These are phyloP conservation scores for Pterostichus niger DNA, from an alignment of 2,888 invertebrate genomes.

Conservation along the genomic window DNA sequence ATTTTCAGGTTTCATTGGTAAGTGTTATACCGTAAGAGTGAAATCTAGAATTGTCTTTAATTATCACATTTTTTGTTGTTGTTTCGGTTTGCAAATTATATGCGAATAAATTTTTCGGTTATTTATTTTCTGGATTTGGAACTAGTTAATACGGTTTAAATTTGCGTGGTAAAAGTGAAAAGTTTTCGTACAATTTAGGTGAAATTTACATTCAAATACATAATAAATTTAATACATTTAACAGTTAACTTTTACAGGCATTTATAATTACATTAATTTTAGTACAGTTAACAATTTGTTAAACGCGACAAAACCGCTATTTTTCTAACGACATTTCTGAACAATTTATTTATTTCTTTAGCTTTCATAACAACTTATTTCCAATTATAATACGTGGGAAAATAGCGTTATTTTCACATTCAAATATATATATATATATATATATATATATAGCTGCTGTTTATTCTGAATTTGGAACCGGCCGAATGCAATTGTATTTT, in stretches of 20 bases:
- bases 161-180: constrained; percentile 60
- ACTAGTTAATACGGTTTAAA: constrained; percentile 4
- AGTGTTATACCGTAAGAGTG: constrained; percentile 72
- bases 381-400: neutral
- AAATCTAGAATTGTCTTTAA: constrained; percentile 59
- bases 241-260: neutral
- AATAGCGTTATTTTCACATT: neutral
- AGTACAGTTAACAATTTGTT: neutral
- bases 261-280: neutral
- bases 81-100: constrained; percentile 53
- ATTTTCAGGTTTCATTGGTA: constrained; percentile 73
- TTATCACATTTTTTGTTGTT: constrained; percentile 59
- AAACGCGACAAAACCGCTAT: neutral
- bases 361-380: neutral
- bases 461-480: too few species aligned
- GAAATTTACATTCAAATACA: constrained; percentile 20
- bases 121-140: constrained; percentile 47
- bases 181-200: constrained; percentile 11
- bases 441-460: too few species aligned
- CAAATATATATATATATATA: too few species aligned
- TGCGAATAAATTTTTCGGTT: constrained; percentile 65
- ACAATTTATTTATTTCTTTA: too few species aligned
- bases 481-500: too few species aligned
- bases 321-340: neutral
- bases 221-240: too few species aligned